Evolutionary conservation across 2,797 vertebrate genomes (phyloP), one percentile per base, ranked within the genome.

Genomic region (Molossus alvarezi): DNA sequence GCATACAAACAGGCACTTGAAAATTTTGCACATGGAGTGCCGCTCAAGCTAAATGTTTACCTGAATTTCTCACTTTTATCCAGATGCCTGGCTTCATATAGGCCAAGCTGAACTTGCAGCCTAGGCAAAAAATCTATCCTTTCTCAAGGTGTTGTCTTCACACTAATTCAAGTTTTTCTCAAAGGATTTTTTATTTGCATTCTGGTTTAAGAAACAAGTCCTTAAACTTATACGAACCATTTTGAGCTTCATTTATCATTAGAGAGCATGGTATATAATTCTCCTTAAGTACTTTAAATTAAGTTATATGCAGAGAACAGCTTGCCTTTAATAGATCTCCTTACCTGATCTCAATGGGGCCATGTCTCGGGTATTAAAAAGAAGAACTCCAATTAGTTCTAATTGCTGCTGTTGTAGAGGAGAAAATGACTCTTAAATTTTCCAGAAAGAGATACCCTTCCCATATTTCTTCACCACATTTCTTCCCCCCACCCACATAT

Each of bases 211-310:
- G n/a, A 91, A 64, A 89, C 18, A 95, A 97, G 71, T 58, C 64
- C 29, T 88, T 94, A 94, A 90, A 79, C 48, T 90, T 90, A 82
- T 29, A 81, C 62, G 88, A 90, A 91, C 60, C 73, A 85, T 76
- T 84, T 93, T 81, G 51, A 92, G 45, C 23, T 82, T 95, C n/a
- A 88, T 9, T 87, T 90, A 58, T 92, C 76, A 62, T 88, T 88
- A 53, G 76, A 96, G 58, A 96, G 29, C 41, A 90, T 88, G 29
- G 13, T 13, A 69, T 94, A 60, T 88, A 92, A 96, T 96, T 57
- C 20, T 96, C 81, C 88, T 87, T 94, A 84, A 97, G 37, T 93
- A 94, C 65, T 90, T 92, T 79, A 91, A 95, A 97, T 94, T 93
- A 97, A 97, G 65, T 92, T 72, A 88, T 92, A 88, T 41, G 2